phyloP scores from a whole-genome alignment of 1,140 invertebrate genomes.

The Delia radicum region DNA sequence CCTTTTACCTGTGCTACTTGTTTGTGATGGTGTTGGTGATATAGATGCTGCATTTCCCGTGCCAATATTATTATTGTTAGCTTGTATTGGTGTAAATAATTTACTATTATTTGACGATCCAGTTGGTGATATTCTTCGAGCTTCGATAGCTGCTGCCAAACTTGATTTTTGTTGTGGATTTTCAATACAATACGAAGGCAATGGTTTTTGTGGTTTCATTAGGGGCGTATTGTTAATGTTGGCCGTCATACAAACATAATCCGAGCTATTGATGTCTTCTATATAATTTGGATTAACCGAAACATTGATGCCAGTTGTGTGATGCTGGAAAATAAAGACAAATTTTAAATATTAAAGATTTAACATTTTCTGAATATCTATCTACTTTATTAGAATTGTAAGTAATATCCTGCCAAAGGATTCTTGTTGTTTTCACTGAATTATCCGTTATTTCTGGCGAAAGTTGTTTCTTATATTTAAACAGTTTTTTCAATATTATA shows the following conservation, averaged over 20 bases:
- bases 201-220: slow-evolving; percentile 1
- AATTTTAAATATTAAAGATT: not conserved
- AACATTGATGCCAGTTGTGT: slow-evolving; percentile 42
- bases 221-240: slow-evolving; percentile 53
- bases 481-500: too few species aligned
- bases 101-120: not conserved
- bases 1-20: slow-evolving; percentile 50
- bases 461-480: too few species aligned
- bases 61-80: slow-evolving; percentile 24
- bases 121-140: slow-evolving; percentile 25
- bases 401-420: too few species aligned
- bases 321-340: slow-evolving; percentile 21
- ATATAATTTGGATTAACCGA: slow-evolving; percentile 54
- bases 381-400: too few species aligned
- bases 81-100: slow-evolving; percentile 16
- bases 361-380: not conserved
- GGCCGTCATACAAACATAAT: slow-evolving; percentile 71
- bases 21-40: slow-evolving; percentile 52
- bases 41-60: slow-evolving; percentile 34
- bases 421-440: too few species aligned
- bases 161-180: not conserved
- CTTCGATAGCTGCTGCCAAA: slow-evolving; percentile 9
- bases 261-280: slow-evolving; percentile 69
- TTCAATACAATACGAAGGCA: not conserved
- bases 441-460: too few species aligned